Percentiles rank a stretch among this genome's conserved stretches.
These are phyloP conservation scores for Cryptomyrus ogoouensis DNA, from an alignment of 2,113 vertebrate species.

Conservation along the genomic window DNA sequence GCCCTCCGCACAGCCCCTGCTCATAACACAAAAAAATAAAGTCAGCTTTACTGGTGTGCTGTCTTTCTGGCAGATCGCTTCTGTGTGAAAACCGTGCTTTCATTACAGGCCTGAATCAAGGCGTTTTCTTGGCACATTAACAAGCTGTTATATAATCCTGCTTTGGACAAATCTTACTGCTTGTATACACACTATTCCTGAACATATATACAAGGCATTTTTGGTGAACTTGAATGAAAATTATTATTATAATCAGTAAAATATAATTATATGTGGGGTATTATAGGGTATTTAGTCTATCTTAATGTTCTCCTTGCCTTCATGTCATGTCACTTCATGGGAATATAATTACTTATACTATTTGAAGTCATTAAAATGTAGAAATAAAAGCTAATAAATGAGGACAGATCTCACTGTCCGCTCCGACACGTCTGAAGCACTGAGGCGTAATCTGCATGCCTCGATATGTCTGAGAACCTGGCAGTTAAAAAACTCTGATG, in stretches of 20 bases:
- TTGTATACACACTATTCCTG: neutral
- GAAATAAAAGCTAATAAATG: neutral
- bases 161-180: neutral
- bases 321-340: neutral
- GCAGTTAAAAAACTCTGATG: neutral
- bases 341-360: neutral
- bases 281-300: neutral
- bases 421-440: neutral
- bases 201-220: neutral
- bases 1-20: neutral
- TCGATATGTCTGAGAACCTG: neutral
- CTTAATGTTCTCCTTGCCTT: neutral
- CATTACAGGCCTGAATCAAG: neutral
- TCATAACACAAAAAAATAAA: neutral
- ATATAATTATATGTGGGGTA: neutral
- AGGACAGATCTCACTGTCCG: neutral
- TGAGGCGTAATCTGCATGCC: neutral
- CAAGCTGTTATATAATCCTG: neutral
- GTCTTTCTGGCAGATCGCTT: neutral
- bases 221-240: neutral
- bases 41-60: neutral
- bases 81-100: neutral
- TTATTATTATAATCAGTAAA: neutral
- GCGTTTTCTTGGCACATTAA: neutral
- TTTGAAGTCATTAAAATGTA: neutral